Percentiles rank a stretch among this genome's conserved stretches.
Evolutionary conservation across 1,140 invertebrate genomes (phyloP).

Genomic region (Tribolium madens): DNA sequence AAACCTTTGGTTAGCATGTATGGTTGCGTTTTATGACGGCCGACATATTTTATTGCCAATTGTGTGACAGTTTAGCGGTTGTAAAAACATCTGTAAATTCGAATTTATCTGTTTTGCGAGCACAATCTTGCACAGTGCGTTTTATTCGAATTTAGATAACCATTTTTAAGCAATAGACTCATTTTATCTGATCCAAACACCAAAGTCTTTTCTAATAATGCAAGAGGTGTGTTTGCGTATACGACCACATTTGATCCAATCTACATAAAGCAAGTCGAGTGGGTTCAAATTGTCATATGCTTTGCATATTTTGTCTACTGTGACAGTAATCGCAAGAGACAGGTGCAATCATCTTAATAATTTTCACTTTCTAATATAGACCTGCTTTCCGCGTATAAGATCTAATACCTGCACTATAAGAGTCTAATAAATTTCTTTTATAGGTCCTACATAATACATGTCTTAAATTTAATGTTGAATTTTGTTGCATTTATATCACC

Average conservation of each 20-base stretch:
- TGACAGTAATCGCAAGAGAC: slow-evolving; percentile 1
- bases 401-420: slow-evolving; percentile 6
- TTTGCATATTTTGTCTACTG: slow-evolving; percentile 28
- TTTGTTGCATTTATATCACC: background rate
- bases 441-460: slow-evolving; percentile 24
- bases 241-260: slow-evolving; percentile 18
- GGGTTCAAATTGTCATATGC: slow-evolving; percentile 10
- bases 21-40: slow-evolving; percentile 34
- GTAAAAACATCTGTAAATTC: slow-evolving; percentile 31
- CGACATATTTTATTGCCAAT: slow-evolving; percentile 35
- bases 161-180: background rate
- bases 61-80: slow-evolving; percentile 30
- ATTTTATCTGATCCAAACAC: slow-evolving; percentile 1
- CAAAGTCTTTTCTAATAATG: background rate
- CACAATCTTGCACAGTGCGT: background rate
- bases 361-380: background rate
- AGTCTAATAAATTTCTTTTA: slow-evolving; percentile 16
- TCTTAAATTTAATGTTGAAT: background rate
- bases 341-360: background rate
- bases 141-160: background rate
- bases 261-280: slow-evolving; percentile 22
- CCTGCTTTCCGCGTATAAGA: background rate
- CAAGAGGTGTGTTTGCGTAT: background rate
- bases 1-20: slow-evolving; percentile 30
- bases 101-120: slow-evolving; percentile 8